Base-by-base conservation (phyloP, 2,888 invertebrate genomes). In the Taphrorychus bicolor region DNA sequence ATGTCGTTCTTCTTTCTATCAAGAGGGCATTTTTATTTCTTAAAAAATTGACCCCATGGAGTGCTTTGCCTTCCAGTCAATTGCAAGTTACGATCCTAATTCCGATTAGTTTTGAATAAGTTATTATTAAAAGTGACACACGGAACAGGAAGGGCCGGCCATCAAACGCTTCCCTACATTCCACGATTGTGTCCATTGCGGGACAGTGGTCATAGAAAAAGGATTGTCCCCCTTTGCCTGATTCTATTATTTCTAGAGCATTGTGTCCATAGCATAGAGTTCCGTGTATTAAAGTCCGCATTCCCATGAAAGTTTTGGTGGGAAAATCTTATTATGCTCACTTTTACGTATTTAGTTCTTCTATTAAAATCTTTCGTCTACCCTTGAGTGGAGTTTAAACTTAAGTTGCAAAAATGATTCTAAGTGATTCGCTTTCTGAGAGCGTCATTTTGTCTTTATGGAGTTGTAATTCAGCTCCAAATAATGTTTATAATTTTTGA, bases 181-280 rank as follows among this genome's bases (percentile, higher is more conserved):
- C 49, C n/a, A 40, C 64, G 52, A 56, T 66, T 66, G 59, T 56
- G 40, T 56, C 41, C 23, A 16, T 11, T 51, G 45, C 57, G 51
- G 68, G 68, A 68, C 68, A 68, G 18, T 68, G 68, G 63, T 59
- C 68, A 68, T 53, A 40, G 68, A 49, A 19, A 61, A 59, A 48
- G 59, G 59, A 59, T 68, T 58, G 62, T 22, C 62, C 67, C 68
- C 52, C 63, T 59, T 49, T 48, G 17, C 51, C 49, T 68, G 49
- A 68, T 63, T 68, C 48, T 53, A 68, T 68, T 63, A 61, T 61
- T 62, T 58, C 42, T 24, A 23, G 19, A 16, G 21, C 62, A 67
- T 67, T 67, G 62, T 67, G 53, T 66, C 59, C 59, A 58, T 32
- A 7, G 32, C 1, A 3, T 32, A 11, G 32, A 11, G 9, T 9